Base-by-base conservation (phyloP, 1,140 invertebrate genomes). In the Hyles euphorbiae region DNA sequence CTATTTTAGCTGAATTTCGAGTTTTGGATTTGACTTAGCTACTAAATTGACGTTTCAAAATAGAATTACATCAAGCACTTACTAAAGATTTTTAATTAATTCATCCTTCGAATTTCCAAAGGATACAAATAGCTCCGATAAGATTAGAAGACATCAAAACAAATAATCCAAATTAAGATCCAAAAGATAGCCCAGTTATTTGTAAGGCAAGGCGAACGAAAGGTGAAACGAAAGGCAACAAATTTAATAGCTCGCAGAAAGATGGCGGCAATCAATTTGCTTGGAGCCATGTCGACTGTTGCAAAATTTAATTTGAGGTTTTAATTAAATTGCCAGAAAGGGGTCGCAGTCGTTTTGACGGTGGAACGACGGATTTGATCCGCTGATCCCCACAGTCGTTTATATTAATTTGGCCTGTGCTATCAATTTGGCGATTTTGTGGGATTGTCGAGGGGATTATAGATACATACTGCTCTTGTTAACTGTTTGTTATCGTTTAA, bases 251-350 rank as follows among this genome's bases (percentile, higher is more conserved):
- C 52, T 36, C 51, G 48, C 60, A 56, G 46, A 60, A 56, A 51
- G 51, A 58, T 34, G 47, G 61, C 36, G 52, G 33, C 50, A 52
- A 58, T 63, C 61, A 63, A 67, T 67, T 67, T 60, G 50, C 48
- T 45, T 32, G 48, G 11, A 3, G 48, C 50, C 50, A 52, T 52
- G 33, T 34, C 50, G 50, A 54, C 36, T n/a, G 51, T n/a, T 36
- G n/a, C 53, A 12, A 44, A 62, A 65, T 65, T 61, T 58, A 60
- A 65, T 59, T 65, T 59, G 56, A 50, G 62, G 63, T 60, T 68
- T 69, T 69, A 65, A 69, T 65, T 65, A 65, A 69, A 69, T 63
- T 65, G 56, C 32, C 58, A 60, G n/a, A 56, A 56, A 55, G 34
- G 51, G 44, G 52, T 51, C 51, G 45, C 12, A 22, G 57, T 43